A percentile compares a stretch with the other conserved stretches of the same genome.
phyloP scores from a whole-genome alignment of 2,888 invertebrate genomes.

The Elmis aenea region DNA sequence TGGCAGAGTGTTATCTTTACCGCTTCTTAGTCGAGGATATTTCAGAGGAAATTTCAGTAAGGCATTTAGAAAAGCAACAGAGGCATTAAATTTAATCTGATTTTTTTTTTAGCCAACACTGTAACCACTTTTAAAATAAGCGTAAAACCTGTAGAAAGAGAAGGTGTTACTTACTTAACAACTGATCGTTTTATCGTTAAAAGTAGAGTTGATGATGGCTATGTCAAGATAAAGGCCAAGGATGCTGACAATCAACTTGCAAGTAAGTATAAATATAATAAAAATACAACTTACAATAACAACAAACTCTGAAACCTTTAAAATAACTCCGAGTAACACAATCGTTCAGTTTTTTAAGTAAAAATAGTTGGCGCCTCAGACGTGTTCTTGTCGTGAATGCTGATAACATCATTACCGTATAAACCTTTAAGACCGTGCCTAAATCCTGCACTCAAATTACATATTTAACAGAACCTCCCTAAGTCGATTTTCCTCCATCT shows the following conservation, averaged over 20 bases:
- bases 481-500: too few relatives aligned
- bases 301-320: too few relatives aligned
- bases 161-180: constrained; percentile 58
- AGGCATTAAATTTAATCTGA: background rate
- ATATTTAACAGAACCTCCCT: too few relatives aligned
- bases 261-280: constrained; percentile 43
- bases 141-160: constrained; percentile 54
- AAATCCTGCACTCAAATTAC: too few relatives aligned
- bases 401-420: too few relatives aligned
- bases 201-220: constrained; percentile 58
- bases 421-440: too few relatives aligned
- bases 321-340: too few relatives aligned
- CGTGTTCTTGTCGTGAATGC: too few relatives aligned
- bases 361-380: too few relatives aligned
- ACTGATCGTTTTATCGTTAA: constrained; percentile 57
- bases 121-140: constrained; percentile 55
- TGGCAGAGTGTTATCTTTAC: constrained; percentile 49
- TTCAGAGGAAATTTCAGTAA: constrained; percentile 55
- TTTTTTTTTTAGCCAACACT: constrained; percentile 50
- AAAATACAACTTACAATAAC: too few relatives aligned
- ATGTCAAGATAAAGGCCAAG: constrained; percentile 52
- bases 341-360: too few relatives aligned
- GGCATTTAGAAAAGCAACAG: constrained; percentile 26
- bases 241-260: constrained; percentile 54
- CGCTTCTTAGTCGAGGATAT: constrained; percentile 49